phyloP scores from a whole-genome alignment of 2,888 invertebrate species.

The Ormyrus rosae region DNA sequence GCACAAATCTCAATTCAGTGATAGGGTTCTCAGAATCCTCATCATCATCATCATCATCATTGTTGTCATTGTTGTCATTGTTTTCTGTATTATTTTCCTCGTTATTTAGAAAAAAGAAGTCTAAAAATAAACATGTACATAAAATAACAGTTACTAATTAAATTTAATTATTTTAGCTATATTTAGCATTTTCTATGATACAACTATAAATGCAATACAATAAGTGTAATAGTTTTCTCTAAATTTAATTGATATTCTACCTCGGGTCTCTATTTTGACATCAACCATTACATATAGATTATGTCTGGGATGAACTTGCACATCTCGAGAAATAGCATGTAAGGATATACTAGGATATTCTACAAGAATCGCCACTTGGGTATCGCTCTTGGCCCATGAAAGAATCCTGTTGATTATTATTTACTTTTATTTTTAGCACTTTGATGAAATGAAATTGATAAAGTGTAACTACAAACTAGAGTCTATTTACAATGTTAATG shows the following conservation, averaged over 20 bases:
- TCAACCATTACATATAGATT: slow-evolving; percentile 87
- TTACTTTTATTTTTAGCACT: slow-evolving; percentile 5
- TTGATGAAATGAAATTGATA: background rate
- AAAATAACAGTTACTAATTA: no score
- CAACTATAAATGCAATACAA: slow-evolving; percentile 4
- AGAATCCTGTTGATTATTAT: slow-evolving; percentile 76
- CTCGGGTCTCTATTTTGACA: slow-evolving; percentile 80
- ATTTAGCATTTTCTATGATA: background rate
- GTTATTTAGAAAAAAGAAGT: slow-evolving; percentile 7
- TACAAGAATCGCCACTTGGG: slow-evolving; percentile 82
- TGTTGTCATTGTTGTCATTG: slow-evolving; percentile 2
- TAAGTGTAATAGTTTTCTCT: background rate
- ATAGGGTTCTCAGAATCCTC: slow-evolving; percentile 79
- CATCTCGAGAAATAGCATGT: slow-evolving; percentile 86
- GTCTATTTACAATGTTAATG: background rate
- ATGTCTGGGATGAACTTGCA: slow-evolving; percentile 80
- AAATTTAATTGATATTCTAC: slow-evolving; percentile 66
- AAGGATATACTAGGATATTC: slow-evolving; percentile 85
- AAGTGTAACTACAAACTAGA: background rate
- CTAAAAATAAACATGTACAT: no score
- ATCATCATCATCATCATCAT: slow-evolving; percentile 74
- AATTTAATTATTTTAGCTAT: background rate
- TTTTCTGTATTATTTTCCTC: slow-evolving; percentile 39
- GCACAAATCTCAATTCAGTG: slow-evolving; percentile 85
- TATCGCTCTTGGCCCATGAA: slow-evolving; percentile 79